Evolutionary conservation across 1,140 invertebrate species (phyloP).

Genomic region (Neodiprion fabricii): DNA sequence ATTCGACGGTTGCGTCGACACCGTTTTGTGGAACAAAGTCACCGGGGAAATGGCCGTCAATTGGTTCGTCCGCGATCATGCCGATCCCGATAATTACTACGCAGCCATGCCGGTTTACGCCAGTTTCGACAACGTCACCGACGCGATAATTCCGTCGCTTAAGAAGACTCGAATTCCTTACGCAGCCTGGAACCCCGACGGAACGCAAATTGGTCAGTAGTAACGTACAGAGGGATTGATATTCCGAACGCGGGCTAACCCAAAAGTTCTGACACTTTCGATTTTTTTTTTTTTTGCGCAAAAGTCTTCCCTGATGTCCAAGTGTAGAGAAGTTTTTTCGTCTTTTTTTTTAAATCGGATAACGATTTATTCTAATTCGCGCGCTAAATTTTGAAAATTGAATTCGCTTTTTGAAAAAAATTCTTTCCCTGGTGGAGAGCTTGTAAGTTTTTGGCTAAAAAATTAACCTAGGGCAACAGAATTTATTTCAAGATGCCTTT

Average conservation of each 20-base stretch:
- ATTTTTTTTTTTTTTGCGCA: too few species aligned
- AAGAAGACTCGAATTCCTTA: constrained; percentile 21
- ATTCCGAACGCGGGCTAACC: too few species aligned
- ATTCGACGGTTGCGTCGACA: constrained; percentile 34
- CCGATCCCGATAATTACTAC: constrained; percentile 9
- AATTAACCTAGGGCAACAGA: too few species aligned
- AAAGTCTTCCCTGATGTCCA: background rate
- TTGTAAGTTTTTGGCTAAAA: too few species aligned
- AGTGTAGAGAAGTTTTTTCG: background rate
- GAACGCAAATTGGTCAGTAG: constrained; percentile 38
- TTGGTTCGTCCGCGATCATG: constrained; percentile 35
- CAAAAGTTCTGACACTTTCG: too few species aligned
- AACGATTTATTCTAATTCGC: too few species aligned
- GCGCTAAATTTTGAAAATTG: too few species aligned
- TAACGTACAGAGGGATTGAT: too few species aligned
- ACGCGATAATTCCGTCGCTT: constrained; percentile 30
- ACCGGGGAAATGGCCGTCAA: constrained; percentile 49
- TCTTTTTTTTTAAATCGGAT: background rate
- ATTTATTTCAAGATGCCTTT: too few species aligned
- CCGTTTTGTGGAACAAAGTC: constrained; percentile 45
- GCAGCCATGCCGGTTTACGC: constrained; percentile 37
- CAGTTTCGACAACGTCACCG: constrained; percentile 41
- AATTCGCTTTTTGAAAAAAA: too few species aligned
- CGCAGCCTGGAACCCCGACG: constrained; percentile 39
- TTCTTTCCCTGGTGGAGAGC: too few species aligned